Evolutionary conservation across 2,113 vertebrate genomes (phyloP).

Genomic region (Zosterops lateralis): DNA sequence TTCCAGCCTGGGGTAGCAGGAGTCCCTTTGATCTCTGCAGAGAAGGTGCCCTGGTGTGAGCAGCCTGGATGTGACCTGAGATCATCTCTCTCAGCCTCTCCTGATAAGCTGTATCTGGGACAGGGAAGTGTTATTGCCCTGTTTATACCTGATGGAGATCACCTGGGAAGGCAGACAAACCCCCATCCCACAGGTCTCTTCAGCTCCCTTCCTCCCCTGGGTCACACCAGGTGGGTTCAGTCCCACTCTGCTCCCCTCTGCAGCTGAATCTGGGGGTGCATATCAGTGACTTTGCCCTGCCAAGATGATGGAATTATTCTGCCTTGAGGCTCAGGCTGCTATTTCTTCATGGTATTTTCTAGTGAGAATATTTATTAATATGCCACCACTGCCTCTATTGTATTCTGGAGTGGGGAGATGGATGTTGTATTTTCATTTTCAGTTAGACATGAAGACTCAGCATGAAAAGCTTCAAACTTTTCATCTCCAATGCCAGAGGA

Average conservation of each 20-base stretch:
- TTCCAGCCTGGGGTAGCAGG: not conserved
- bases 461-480: not conserved
- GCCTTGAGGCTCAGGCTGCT: not conserved
- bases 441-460: not conserved
- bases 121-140: too few species aligned
- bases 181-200: not conserved
- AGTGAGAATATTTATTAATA: not conserved
- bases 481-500: not conserved
- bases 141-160: too few species aligned
- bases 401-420: not conserved
- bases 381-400: not conserved
- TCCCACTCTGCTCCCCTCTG: not conserved
- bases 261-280: not conserved
- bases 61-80: not conserved
- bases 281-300: not conserved
- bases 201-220: not conserved
- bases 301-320: not conserved
- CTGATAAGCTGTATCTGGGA: too few species aligned
- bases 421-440: not conserved
- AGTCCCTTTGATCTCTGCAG: not conserved
- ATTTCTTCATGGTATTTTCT: not conserved
- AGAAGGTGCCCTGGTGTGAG: not conserved
- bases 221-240: not conserved
- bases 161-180: too few species aligned
- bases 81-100: not conserved